These are phyloP conservation scores for Lymantria dispar DNA, from an alignment of 2,888 invertebrate genomes.

Conservation along the genomic window DNA sequence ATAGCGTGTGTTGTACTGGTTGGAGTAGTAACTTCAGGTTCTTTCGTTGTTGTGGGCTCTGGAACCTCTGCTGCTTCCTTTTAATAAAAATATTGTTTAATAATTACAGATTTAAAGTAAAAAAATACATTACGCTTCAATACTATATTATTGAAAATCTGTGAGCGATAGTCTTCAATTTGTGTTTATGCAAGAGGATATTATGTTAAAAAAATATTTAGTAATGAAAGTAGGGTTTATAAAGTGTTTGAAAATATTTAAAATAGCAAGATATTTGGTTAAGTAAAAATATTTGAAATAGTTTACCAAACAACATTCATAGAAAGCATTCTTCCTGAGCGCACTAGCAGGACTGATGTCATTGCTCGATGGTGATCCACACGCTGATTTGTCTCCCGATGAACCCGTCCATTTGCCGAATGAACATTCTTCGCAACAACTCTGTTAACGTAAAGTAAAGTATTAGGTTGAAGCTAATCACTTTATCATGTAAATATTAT, in stretches of 20 bases:
- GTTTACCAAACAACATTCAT: slow-evolving; percentile 62
- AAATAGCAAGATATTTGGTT: too few species aligned
- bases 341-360: slow-evolving; percentile 38
- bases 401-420: slow-evolving; percentile 56
- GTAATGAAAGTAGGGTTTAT: too few species aligned
- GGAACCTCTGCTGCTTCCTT: slow-evolving; percentile 57
- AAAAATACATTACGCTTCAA: too few species aligned
- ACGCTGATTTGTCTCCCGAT: slow-evolving; percentile 46
- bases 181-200: too few species aligned
- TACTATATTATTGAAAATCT: too few species aligned
- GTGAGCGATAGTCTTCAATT: too few species aligned
- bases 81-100: slow-evolving; percentile 1
- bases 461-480: neutral
- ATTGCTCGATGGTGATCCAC: slow-evolving; percentile 40
- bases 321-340: slow-evolving; percentile 54
- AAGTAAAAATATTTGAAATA: neutral
- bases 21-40: slow-evolving; percentile 26
- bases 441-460: slow-evolving; percentile 34
- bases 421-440: slow-evolving; percentile 68
- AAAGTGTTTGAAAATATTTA: too few species aligned
- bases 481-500: neutral
- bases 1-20: slow-evolving; percentile 33
- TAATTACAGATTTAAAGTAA: neutral
- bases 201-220: too few species aligned
- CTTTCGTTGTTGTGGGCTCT: slow-evolving; percentile 48